Evolutionary conservation across 1,140 invertebrate genomes (phyloP).

Genomic region (Epicauta chinensis): DNA sequence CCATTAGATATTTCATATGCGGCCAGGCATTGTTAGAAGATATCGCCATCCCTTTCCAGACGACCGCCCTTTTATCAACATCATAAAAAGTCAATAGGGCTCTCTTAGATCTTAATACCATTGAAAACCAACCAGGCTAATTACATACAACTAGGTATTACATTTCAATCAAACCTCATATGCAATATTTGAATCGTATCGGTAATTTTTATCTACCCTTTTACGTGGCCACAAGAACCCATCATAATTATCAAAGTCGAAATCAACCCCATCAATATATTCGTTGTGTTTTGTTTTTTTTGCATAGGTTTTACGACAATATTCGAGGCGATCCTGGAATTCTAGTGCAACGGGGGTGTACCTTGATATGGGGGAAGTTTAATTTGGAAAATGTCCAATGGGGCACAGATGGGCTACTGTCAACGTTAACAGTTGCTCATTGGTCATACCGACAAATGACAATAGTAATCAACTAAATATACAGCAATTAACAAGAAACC

Average conservation of each 20-base stretch:
- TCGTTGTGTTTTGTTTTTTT: no score
- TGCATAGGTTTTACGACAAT: no score
- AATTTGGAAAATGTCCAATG: constrained; percentile 15
- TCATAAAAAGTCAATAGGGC: constrained; percentile 16
- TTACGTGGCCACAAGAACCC: no score
- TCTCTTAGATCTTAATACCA: constrained; percentile 10
- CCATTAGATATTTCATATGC: constrained; percentile 30
- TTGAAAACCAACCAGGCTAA: constrained; percentile 8
- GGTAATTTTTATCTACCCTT: no score
- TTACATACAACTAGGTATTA: background rate
- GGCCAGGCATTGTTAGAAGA: constrained; percentile 24
- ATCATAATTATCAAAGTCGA: no score
- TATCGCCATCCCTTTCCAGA: constrained; percentile 19
- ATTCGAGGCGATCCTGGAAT: no score
- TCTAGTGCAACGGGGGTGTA: no score
- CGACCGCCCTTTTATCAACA: constrained; percentile 11
- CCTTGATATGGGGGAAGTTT: background rate
- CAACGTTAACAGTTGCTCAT: constrained; percentile 14
- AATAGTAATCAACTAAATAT: constrained; percentile 16
- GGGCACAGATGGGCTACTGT: constrained; percentile 16
- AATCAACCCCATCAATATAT: no score
- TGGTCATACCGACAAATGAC: constrained; percentile 16
- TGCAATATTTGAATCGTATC: no score
- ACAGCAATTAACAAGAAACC: constrained; percentile 6
- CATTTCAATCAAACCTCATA: no score